phyloP scores from a whole-genome alignment of 2,888 invertebrate species.

The Cancer borealis region DNA sequence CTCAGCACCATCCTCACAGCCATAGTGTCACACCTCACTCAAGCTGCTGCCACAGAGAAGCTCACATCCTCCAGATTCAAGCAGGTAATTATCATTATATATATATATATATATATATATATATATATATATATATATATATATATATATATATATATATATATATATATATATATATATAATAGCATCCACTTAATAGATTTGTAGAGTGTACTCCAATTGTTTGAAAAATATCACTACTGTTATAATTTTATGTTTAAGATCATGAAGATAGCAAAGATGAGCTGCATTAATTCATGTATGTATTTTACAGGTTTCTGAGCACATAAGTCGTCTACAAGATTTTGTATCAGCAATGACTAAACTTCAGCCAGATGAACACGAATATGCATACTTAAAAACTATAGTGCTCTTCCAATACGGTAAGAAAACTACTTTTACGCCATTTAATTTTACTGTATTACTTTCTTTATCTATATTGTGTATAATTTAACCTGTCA shows the following conservation, averaged over 20 bases:
- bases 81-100: constrained; percentile 56
- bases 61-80: constrained; percentile 71
- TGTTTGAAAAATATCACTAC: background rate
- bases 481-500: no score
- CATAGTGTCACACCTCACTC: constrained; percentile 89
- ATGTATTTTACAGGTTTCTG: constrained; percentile 84
- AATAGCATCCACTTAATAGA: no score
- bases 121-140: constrained; percentile 45
- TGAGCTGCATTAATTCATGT: background rate
- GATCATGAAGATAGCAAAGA: background rate
- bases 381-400: constrained; percentile 93
- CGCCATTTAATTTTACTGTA: no score
- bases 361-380: constrained; percentile 84
- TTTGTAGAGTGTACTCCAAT: background rate
- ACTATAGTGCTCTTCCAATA: constrained; percentile 88
- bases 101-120: background rate
- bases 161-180: no score
- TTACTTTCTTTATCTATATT: no score
- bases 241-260: background rate
- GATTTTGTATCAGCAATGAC: constrained; percentile 89
- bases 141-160: constrained; percentile 8
- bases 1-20: constrained; percentile 90
- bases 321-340: constrained; percentile 83
- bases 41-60: constrained; percentile 73
- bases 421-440: constrained; percentile 78